Evolutionary conservation across 2,888 invertebrate species (phyloP), one percentile per base, ranked within the genome.

Genomic region (Dione juno): DNA sequence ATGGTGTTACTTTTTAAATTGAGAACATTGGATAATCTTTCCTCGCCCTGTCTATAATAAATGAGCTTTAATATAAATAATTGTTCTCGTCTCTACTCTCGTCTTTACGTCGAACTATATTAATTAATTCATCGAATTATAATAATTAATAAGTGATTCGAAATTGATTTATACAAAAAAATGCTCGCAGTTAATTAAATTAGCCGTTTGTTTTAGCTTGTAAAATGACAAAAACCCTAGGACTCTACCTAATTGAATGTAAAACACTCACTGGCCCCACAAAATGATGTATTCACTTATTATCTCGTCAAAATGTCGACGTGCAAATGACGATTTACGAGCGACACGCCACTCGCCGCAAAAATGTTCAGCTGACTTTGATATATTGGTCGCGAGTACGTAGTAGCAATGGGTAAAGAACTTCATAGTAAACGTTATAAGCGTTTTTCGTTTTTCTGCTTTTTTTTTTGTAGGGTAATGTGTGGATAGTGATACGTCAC

Each of bases 281-380:
- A 54, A 52, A 76, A 77, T 83, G 84, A 84, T 82, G 76, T 82
- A 83, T 82, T 78, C 80, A 74, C 66, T 77, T 81, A 85, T 87
- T 87, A 85, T 78, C 82, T 79, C 84, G 86, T 88, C 88, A 85
- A 80, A 82, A 76, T n/a, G 70, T 79, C 79, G 75, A 74, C 85
- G 85, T 79, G 84, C 81, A 86, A 85, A 88, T 86, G 83, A 73
- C 79, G 82, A 86, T 86, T 87, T 87, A 87, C 80, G 84, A 80
- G 78, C 81, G 75, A 79, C 81, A 78, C 82, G 80, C 70, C 70
- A 64, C 61, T 61, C 50, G 64, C 48, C 64, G 64, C 64, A 52
- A 52, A 64, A 48, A 52, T 52, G 64, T 50, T 19, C 48, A 40
- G 37, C 64, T 64, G 64, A 64, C 64, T 64, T 64, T 64, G 64